Evolutionary conservation across 1,140 invertebrate genomes (phyloP), one percentile per base, ranked within the genome.

Genomic region (Sitobion miscanthi): DNA sequence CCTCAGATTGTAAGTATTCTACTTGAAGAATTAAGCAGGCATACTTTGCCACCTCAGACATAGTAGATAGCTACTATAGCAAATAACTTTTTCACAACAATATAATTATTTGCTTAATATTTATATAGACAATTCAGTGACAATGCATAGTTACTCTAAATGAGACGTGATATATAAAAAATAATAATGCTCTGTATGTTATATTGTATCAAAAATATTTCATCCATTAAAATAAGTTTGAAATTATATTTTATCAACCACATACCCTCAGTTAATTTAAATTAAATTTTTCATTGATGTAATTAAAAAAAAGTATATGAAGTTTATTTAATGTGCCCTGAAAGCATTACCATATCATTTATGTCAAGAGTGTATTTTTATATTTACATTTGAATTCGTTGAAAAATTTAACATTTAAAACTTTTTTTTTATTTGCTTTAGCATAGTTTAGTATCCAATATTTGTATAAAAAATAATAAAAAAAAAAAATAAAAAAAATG

Each of bases 221-320:
- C 14, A 14, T 77, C 30, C 62, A 77, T n/a, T 77, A 77, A 77
- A 77, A 77, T n/a, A 77, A 77, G 30, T 77, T 77, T n/a, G 5
- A 77, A 77, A n/a, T 77, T n/a, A n/a, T 77, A 5, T 77, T 69
- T 35, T 77, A 77, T 23, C 62, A 77, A n/a, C 62, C 30, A 77
- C 14, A 77, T 77, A 77, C 62, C 14, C 30, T 77, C 30, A 14
- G 30, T n/a, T 77, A 77, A 77, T 77, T 77, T 77, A 77, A 77
- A 77, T 77, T n/a, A 77, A 77, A 77, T 77, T 77, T 77, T 77
- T 77, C 62, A 77, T 77, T 77, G 62, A 77, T n/a, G 62, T 77
- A 77, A 77, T 77, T 77, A 77, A 77, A 77, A 77, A 69, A n/a
- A 77, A 1, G n/a, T n/a, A 77, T 69, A 30, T n/a, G 30, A 14